Evolutionary conservation across 1,140 invertebrate genomes (phyloP), one percentile per base, ranked within the genome.

Genomic region (Gryllus bimaculatus): DNA sequence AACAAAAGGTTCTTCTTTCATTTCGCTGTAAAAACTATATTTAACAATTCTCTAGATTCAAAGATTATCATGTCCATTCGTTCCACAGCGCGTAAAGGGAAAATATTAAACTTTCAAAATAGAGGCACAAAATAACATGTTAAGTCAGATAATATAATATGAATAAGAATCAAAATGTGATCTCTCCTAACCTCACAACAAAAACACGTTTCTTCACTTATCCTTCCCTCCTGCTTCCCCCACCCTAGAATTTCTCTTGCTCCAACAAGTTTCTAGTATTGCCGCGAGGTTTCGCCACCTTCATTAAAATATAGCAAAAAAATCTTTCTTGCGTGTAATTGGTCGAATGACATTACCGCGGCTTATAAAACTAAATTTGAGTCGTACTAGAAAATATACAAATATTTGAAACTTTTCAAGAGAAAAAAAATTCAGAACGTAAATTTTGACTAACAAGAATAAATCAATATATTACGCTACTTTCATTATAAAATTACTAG

Each of bases 1-100:
- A 18, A 20, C 75, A 74, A 82, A 80, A 18, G 79, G 79, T 74
- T 82, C 80, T 54, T 81, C 81, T 78, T 79, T 78, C 82, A 83
- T 83, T 48, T 74, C 26, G 20, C 26, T 21, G n/a, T 20, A 39
- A 39, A 39, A 39, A 39, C n/a, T 15, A 75, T 21, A 20, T 75
- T 77, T 76, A 47, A 18, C 8, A 76, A 10, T 3, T 15, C 10
- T 18, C 54, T 13, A 18, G 54, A 66, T 66, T 66, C 18, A 18
- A 66, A 2, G 3, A 66, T 66, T 39, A 39, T 39, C 26, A 39
- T 39, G 26, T 39, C 26, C 26, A 66, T 18, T 66, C 10, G 18
- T 18, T 66, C 54, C 18, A 13, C 54, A 66, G 18, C 54, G 18
- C 54, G 54, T 18, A 66, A 66, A 66, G 18, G 18, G 54, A 66